Base-by-base conservation (phyloP, 2,113 vertebrate genomes). In the Syngnathus scovelli region DNA sequence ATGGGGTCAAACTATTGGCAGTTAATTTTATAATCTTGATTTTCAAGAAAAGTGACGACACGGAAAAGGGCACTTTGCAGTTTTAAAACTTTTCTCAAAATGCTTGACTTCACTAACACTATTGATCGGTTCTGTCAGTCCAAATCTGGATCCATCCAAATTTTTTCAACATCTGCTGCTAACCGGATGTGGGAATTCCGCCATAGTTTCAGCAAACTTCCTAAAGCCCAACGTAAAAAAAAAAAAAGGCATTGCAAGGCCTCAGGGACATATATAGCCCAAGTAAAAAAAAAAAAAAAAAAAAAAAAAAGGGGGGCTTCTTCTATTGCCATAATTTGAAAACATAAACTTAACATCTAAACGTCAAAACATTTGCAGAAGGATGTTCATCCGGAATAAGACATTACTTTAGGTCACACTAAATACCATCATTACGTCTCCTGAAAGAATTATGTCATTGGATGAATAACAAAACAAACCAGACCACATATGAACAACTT, bases 401-500 rank as follows among this genome's bases (percentile, higher is more conserved):
- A 59, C 15, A 70, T 36, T 66, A 77, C 74, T 78, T 68, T 60
- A 73, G 41, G 51, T 79, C 70, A 80, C 80, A 85, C 61, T 74
- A 85, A 85, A 90, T 88, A 85, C 75, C 83, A 86, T 85, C 80
- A 89, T 89, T 85, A 84, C 74, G 78, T 36, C 65, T 71, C 39
- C 71, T 66, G 66, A 75, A 88, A 62, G 76, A 83, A 85, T 86
- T 87, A 89, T 64, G 76, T 79, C 80, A 77, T 81, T 83, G 82
- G 82, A 84, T 79, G 80, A 88, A 90, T 85, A 89, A 87, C 84
- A 90, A 90, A 85, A 83, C 79, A 63, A 74, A 78, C 79, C 75
- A 87, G 84, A 87, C 89, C 89, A 83, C 88, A 44, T 86, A 84
- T 79, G 85, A 89, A 83, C 72, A 82, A 82, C 80, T 85, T 72